phyloP scores from a whole-genome alignment of 1,140 invertebrate species.

The Notospermus geniculatus region DNA sequence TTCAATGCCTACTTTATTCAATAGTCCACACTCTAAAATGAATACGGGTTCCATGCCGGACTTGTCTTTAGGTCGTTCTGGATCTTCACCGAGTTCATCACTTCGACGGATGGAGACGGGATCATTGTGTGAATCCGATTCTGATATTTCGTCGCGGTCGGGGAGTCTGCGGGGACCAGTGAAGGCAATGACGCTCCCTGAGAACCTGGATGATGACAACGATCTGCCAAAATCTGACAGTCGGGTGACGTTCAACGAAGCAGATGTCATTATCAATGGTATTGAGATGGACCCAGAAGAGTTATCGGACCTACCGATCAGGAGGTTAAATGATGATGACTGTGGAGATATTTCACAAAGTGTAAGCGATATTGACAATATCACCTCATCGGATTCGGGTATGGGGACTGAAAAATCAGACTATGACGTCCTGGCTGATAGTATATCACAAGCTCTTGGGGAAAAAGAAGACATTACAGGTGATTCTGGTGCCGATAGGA shows the following conservation, averaged over 20 bases:
- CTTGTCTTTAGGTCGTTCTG: conserved; percentile 23
- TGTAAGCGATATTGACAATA: neutral
- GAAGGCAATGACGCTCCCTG: neutral
- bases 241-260: conserved; percentile 10
- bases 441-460: conserved; percentile 27
- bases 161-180: neutral
- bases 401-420: conserved; percentile 10
- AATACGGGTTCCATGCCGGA: conserved; percentile 56
- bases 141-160: conserved; percentile 1
- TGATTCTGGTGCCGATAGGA: neutral
- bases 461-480: conserved; percentile 16
- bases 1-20: conserved; percentile 37
- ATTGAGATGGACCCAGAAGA: conserved; percentile 5
- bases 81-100: neutral
- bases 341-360: neutral
- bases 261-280: conserved; percentile 1
- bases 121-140: conserved; percentile 3
- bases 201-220: neutral
- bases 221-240: neutral
- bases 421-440: conserved; percentile 23
- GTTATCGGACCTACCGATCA: neutral
- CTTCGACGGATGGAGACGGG: neutral
- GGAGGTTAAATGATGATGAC: neutral
- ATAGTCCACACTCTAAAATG: conserved; percentile 20
- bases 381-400: too few species aligned